Conservation (phyloP, 2,888 invertebrate genomes). For the Xanthorhoe spadicearia region DNA sequence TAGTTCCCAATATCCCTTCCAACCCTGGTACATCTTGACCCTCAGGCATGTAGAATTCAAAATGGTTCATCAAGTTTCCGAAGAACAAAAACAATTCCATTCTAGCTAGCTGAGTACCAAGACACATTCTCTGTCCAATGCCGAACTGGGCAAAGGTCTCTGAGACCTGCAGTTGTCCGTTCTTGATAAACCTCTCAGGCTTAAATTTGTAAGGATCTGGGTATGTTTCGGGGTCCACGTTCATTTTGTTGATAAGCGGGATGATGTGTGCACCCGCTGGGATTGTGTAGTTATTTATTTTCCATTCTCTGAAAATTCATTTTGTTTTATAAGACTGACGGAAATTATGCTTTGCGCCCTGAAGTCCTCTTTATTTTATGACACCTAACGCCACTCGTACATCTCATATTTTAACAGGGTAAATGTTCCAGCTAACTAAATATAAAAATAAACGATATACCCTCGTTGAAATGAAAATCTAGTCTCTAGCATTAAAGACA, state of each 20-base stretch:
- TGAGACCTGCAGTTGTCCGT: constrained; percentile 89
- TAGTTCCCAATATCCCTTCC: constrained; percentile 89
- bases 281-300: constrained; percentile 88
- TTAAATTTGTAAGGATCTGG: constrained; percentile 91
- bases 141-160: constrained; percentile 94
- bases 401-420: no score
- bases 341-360: not conserved
- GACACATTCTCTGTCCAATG: constrained; percentile 92
- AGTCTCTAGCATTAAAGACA: not conserved
- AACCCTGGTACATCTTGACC: constrained; percentile 88
- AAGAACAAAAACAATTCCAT: constrained; percentile 94
- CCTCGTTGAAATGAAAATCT: not conserved
- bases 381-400: no score
- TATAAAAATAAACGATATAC: not conserved
- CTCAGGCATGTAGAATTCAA: constrained; percentile 87
- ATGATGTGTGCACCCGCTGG: constrained; percentile 91
- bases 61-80: constrained; percentile 90
- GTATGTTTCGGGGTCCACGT: constrained; percentile 93
- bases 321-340: not conserved
- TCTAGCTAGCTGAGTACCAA: constrained; percentile 91
- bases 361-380: no score
- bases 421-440: not conserved
- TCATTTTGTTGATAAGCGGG: constrained; percentile 91
- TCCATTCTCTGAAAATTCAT: constrained; percentile 86
- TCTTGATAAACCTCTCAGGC: constrained; percentile 89